Evolutionary conservation across 2,113 vertebrate genomes (phyloP), one percentile per base, ranked within the genome.

Genomic region (Ia io): DNA sequence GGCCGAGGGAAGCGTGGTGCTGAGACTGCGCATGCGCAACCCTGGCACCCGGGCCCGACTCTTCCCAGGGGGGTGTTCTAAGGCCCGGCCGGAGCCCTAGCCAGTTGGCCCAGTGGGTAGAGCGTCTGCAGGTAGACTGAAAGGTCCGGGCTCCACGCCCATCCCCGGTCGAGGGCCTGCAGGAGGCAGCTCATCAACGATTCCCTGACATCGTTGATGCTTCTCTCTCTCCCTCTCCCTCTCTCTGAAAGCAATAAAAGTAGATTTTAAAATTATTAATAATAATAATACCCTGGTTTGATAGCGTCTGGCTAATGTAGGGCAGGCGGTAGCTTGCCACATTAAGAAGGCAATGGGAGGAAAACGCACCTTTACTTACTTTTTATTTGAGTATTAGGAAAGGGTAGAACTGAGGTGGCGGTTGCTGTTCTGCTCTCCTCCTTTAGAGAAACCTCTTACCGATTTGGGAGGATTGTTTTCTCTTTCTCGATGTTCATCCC

Each of bases 11-110:
- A 17, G 10, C 0, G 1, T 0, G 0, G 30, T 1, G 0, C 3
- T 12, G 11, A 6, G 3, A 3, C 1, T 42, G 35, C 63, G 28
- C n/a, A 0, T 32, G n/a, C 44, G 69, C 42, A 0, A 0, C 0
- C 0, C 0, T 1, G 56, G 1, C 2, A 0, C 1, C 42, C 4
- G 1, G 0, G 3, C 3, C 5, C 0, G 20, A 7, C 5, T 6
- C 0, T 14, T 5, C 2, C 1, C 1, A 0, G 22, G 2, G 1
- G 2, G 0, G 1, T n/a, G 1, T 13, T 2, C 0, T 3, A 42
- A 1, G 6, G 0, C 1, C 17, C 51, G 0, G 22, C 56, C 56
- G 1, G 56, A 56, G 23, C 3, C 56, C 56, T 25, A 4, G 56
- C 56, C 23, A 11, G 56, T 9, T 0, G 0, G 59, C 25, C 12